Conservation (phyloP, 1,140 invertebrate species). For the Geopemphigus sp. region DNA sequence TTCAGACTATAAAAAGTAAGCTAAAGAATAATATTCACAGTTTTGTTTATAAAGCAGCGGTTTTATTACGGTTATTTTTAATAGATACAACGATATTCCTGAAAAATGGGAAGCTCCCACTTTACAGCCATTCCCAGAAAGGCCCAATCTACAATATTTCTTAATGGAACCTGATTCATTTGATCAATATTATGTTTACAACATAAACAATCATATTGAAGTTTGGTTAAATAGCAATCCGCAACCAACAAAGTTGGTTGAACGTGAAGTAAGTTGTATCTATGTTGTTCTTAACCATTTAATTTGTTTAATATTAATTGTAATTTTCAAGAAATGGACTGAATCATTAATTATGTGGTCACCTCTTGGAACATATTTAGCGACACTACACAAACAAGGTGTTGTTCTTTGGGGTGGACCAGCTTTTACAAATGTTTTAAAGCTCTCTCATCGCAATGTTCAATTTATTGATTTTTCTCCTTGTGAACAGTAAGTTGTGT, state of each 20-base stretch:
- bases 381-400: conserved; percentile 93
- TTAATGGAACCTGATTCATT: conserved; percentile 88
- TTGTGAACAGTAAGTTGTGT: conserved; percentile 74
- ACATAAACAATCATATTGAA: conserved; percentile 70
- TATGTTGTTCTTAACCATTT: neutral
- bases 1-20: conserved; percentile 91
- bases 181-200: conserved; percentile 90
- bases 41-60: too few species aligned
- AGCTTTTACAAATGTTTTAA: conserved; percentile 85
- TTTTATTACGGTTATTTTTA: too few species aligned
- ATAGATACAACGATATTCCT: conserved; percentile 85
- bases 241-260: conserved; percentile 79
- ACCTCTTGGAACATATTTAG: conserved; percentile 90
- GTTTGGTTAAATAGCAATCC: conserved; percentile 89
- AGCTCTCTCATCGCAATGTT: conserved; percentile 86
- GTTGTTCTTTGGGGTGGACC: conserved; percentile 96
- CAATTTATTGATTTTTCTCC: conserved; percentile 98
- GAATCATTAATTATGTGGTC: conserved; percentile 97
- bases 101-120: conserved; percentile 89
- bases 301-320: neutral
- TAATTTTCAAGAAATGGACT: conserved; percentile 75
- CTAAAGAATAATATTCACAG: too few species aligned
- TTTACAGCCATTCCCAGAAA: conserved; percentile 80
- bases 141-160: conserved; percentile 88
- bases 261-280: conserved; percentile 68